Evolutionary conservation across 2,113 vertebrate genomes (phyloP).

Genomic region (Polypterus senegalus): DNA sequence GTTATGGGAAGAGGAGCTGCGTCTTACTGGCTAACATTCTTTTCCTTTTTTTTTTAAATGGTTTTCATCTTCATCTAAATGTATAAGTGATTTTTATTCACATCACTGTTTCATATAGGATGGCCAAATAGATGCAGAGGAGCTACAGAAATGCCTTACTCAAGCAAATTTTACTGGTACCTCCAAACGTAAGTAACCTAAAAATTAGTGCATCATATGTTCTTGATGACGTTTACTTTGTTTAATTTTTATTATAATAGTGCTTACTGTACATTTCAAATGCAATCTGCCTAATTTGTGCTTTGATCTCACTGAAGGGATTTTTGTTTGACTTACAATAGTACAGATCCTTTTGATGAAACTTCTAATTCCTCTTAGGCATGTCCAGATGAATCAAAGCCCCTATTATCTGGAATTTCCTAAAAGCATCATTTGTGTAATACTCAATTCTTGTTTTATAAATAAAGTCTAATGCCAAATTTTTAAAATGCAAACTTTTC

Average conservation of each 20-base stretch:
- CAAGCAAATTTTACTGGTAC: conserved; percentile 70
- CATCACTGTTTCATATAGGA: conserved; percentile 51
- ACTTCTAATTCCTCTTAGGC: background rate
- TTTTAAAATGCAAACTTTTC: too few species aligned
- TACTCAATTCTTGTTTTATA: too few species aligned
- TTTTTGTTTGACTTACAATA: background rate
- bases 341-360: background rate
- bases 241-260: background rate
- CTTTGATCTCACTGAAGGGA: background rate
- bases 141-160: conserved; percentile 81
- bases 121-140: conserved; percentile 80
- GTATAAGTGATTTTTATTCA: background rate
- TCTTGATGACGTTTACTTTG: background rate
- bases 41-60: too few species aligned
- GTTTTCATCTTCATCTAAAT: too few species aligned
- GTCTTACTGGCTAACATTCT: too few species aligned
- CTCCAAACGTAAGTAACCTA: conserved; percentile 68
- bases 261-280: background rate
- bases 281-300: background rate
- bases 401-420: too few species aligned
- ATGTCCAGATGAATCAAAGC: background rate
- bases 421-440: too few species aligned
- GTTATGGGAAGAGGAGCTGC: too few species aligned
- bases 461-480: too few species aligned
- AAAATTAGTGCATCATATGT: background rate